Conservation (phyloP, 2,888 invertebrate genomes). For the Lasioglossum marginatum region DNA sequence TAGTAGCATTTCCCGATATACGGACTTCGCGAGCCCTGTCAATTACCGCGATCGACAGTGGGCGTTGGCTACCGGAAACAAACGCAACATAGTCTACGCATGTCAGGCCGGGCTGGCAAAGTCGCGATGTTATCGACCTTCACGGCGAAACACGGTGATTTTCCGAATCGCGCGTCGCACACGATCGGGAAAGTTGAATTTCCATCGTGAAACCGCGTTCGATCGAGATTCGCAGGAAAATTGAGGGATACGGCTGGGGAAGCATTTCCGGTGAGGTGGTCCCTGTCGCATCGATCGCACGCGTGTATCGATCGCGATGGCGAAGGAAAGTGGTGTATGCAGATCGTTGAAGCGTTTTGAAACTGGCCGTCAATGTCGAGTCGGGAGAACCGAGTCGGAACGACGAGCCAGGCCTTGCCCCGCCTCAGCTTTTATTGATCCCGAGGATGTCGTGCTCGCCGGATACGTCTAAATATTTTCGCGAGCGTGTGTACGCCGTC, state of each 20-base stretch:
- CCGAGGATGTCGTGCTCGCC: constrained; percentile 60
- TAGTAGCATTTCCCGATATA: neutral
- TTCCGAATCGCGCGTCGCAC: neutral
- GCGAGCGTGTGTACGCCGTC: constrained; percentile 35
- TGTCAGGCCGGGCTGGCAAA: constrained; percentile 46
- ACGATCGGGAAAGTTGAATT: neutral
- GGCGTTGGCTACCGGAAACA: constrained; percentile 13
- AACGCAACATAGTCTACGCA: constrained; percentile 34
- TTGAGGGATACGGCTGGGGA: neutral
- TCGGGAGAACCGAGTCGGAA: constrained; percentile 48
- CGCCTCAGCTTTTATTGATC: constrained; percentile 71
- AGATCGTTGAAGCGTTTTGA: constrained; percentile 16
- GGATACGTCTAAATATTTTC: constrained; percentile 65
- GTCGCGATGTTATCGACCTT: constrained; percentile 58
- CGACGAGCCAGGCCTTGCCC: constrained; percentile 59
- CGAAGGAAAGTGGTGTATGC: neutral
- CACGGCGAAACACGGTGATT: neutral
- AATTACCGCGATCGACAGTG: neutral
- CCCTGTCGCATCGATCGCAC: neutral
- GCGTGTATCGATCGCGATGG: neutral
- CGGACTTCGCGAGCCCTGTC: neutral
- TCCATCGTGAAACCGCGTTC: neutral
- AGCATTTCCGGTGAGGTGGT: neutral
- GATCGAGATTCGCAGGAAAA: neutral
- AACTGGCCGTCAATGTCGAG: neutral